phyloP scores from a whole-genome alignment of 2,113 vertebrate species.

The Abramis brama region DNA sequence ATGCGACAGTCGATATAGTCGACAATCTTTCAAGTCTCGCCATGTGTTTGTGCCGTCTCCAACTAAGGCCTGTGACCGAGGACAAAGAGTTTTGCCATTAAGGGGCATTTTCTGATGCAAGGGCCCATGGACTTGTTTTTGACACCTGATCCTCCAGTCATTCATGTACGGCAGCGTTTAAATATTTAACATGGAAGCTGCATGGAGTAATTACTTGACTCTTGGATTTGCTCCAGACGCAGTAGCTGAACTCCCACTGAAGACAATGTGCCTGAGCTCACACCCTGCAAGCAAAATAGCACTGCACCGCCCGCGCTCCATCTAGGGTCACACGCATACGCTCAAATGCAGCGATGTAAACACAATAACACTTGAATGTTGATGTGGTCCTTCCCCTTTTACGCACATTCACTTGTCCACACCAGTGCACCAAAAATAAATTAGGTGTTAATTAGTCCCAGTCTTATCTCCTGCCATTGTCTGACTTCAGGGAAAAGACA shows the following conservation, averaged over 20 bases:
- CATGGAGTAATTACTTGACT: slow-evolving; percentile 74
- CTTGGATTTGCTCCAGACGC: slow-evolving; percentile 68
- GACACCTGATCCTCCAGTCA: slow-evolving; percentile 69
- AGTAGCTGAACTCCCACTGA: slow-evolving; percentile 59
- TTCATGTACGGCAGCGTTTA: slow-evolving; percentile 70
- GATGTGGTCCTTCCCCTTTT: slow-evolving; percentile 33
- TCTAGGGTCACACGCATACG: slow-evolving; percentile 29
- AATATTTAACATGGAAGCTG: slow-evolving; percentile 77
- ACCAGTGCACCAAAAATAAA: slow-evolving; percentile 39
- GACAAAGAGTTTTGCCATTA: slow-evolving; percentile 45
- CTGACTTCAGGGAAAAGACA: slow-evolving; percentile 45
- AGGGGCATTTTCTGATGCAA: slow-evolving; percentile 55
- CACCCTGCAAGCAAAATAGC: slow-evolving; percentile 22
- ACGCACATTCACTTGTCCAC: slow-evolving; percentile 20
- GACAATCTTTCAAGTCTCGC: background rate
- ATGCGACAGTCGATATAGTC: background rate
- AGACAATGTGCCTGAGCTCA: slow-evolving; percentile 22
- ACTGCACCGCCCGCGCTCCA: background rate
- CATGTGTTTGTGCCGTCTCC: slow-evolving; percentile 30
- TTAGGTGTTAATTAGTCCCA: slow-evolving; percentile 39
- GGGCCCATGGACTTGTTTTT: slow-evolving; percentile 62
- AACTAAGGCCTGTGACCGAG: slow-evolving; percentile 51
- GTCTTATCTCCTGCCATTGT: slow-evolving; percentile 28
- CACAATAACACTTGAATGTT: slow-evolving; percentile 38
- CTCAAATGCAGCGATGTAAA: slow-evolving; percentile 19